phyloP scores from a whole-genome alignment of 2,797 vertebrate species.

The Vespertilio murinus region DNA sequence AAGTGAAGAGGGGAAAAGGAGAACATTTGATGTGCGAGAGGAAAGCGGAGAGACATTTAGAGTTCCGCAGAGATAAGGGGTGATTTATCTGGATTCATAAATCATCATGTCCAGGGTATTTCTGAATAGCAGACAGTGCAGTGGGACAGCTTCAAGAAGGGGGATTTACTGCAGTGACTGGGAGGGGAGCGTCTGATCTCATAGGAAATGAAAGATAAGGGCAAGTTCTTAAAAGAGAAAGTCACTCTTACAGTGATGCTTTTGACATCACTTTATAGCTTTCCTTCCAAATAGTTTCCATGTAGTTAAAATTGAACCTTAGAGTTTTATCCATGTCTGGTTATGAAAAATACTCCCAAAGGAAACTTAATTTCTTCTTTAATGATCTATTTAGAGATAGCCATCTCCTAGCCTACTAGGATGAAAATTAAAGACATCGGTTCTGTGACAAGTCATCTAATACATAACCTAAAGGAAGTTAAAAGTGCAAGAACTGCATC shows the following conservation, averaged over 20 bases:
- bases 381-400: constrained; percentile 49
- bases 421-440: background rate
- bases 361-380: constrained; percentile 50
- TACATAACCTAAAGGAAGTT: constrained; percentile 18
- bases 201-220: background rate
- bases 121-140: background rate
- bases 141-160: background rate
- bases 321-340: constrained; percentile 55
- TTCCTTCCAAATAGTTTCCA: constrained; percentile 56
- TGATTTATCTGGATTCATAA: background rate
- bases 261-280: constrained; percentile 41
- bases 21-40: background rate
- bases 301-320: constrained; percentile 55
- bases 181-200: background rate
- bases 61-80: background rate
- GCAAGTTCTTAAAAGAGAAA: constrained; percentile 21
- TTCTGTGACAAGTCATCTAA: constrained; percentile 11
- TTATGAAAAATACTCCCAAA: constrained; percentile 39
- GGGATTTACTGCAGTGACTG: background rate
- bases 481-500: constrained; percentile 46
- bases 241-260: background rate
- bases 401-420: background rate
- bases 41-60: background rate
- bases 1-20: background rate
- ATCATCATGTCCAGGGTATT: background rate